phyloP scores from a whole-genome alignment of 2,113 vertebrate species.

The Oplegnathus fasciatus region DNA sequence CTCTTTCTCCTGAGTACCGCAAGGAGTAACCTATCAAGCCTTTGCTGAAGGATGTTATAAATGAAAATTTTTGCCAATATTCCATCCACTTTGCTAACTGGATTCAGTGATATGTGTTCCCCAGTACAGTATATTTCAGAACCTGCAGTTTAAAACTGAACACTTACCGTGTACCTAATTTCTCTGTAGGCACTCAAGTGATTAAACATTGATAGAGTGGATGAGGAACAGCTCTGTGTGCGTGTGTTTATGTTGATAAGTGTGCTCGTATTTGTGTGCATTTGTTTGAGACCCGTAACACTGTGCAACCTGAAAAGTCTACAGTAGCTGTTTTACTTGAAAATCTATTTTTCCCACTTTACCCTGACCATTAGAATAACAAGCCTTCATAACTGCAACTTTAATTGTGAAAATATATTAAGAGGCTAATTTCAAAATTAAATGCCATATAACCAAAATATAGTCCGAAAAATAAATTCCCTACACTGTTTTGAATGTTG shows the following conservation, averaged over 20 bases:
- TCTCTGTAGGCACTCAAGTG: constrained; percentile 28
- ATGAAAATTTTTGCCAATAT: constrained; percentile 98
- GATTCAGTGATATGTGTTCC: constrained; percentile 96
- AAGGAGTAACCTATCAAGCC: constrained; percentile 99
- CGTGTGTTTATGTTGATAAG: constrained; percentile 32
- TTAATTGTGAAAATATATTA: not conserved
- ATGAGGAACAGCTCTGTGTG: constrained; percentile 29
- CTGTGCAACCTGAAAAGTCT: constrained; percentile 34
- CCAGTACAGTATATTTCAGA: constrained; percentile 54
- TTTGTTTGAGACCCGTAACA: constrained; percentile 41
- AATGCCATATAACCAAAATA: constrained; percentile 13
- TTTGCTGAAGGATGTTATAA: constrained; percentile 99
- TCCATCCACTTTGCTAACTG: constrained; percentile 96
- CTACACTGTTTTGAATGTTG: not conserved
- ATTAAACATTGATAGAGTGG: constrained; percentile 51
- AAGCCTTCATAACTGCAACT: not conserved
- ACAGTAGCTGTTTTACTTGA: constrained; percentile 8
- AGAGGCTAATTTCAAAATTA: constrained; percentile 23
- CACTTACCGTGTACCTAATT: constrained; percentile 28
- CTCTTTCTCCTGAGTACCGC: constrained; percentile 92
- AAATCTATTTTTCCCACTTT: constrained; percentile 10
- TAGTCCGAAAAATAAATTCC: not conserved
- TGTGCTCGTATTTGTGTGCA: constrained; percentile 33
- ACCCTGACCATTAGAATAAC: not conserved
- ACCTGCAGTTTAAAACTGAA: constrained; percentile 29